phyloP scores from a whole-genome alignment of 30 jellyfish, hydroid and myxozoan genomes.

The Rhopilema esculentum region DNA sequence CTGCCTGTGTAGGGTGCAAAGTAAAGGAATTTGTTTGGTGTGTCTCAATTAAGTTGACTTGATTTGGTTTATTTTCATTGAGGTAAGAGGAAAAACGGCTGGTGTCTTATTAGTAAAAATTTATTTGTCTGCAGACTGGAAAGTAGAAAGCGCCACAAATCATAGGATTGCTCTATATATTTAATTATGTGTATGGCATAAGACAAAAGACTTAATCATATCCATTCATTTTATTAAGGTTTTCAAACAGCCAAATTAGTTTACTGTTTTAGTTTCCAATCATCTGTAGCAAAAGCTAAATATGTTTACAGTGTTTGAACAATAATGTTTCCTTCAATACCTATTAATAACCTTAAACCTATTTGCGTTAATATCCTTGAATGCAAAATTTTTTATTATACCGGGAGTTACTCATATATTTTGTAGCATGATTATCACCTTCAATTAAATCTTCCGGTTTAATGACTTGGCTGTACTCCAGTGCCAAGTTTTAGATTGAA shows the following conservation, averaged over 20 bases:
- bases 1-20: too few species aligned
- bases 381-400: neutral
- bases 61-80: neutral
- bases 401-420: neutral
- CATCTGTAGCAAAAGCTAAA: neutral
- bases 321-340: neutral
- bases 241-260: conserved; percentile 34
- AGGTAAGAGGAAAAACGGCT: neutral
- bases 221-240: conserved; percentile 13
- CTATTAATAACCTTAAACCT: neutral
- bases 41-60: neutral
- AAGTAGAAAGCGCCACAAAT: neutral
- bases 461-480: too few species aligned
- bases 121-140: neutral
- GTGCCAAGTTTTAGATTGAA: too few species aligned
- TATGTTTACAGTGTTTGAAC: neutral
- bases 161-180: neutral
- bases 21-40: neutral
- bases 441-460: neutral
- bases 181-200: neutral
- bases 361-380: neutral
- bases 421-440: neutral
- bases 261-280: conserved; percentile 16
- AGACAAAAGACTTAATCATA: conserved; percentile 5
- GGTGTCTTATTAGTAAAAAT: neutral